Conservation (phyloP, 2,113 vertebrate genomes). For the Australoheros scitulus region DNA sequence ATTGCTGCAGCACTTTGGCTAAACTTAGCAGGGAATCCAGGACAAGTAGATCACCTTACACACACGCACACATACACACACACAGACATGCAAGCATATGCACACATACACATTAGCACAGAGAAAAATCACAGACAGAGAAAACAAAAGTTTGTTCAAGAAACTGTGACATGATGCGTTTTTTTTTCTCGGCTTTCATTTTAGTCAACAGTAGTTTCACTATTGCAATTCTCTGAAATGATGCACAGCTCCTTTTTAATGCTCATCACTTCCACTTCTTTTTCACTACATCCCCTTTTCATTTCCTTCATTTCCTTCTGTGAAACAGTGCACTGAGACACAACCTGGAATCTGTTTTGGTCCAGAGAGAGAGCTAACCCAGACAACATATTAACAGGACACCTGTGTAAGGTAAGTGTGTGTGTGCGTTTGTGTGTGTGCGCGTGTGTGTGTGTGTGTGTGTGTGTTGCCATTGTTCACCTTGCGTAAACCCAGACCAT, state of each 20-base stretch:
- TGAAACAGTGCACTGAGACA: neutral
- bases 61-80: neutral
- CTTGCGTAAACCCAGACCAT: constrained; percentile 37
- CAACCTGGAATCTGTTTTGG: constrained; percentile 5
- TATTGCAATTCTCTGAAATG: constrained; percentile 17
- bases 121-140: constrained; percentile 11
- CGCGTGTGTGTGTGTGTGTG: neutral
- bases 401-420: constrained; percentile 16
- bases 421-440: neutral
- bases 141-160: neutral
- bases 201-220: constrained; percentile 15
- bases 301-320: constrained; percentile 16
- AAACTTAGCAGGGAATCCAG: constrained; percentile 80
- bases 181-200: neutral
- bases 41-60: constrained; percentile 73
- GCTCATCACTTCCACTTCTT: constrained; percentile 22
- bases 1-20: constrained; percentile 51
- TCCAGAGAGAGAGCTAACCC: constrained; percentile 3
- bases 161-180: neutral
- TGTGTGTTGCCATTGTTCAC: constrained; percentile 41
- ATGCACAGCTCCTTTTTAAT: neutral
- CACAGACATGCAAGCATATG: neutral
- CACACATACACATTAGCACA: neutral
- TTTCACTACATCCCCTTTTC: constrained; percentile 51
- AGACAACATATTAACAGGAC: constrained; percentile 27